A percentile compares a stretch with the other conserved stretches of the same genome.
Conservation (phyloP, 2,888 invertebrate genomes). For the Apoderus coryli region DNA sequence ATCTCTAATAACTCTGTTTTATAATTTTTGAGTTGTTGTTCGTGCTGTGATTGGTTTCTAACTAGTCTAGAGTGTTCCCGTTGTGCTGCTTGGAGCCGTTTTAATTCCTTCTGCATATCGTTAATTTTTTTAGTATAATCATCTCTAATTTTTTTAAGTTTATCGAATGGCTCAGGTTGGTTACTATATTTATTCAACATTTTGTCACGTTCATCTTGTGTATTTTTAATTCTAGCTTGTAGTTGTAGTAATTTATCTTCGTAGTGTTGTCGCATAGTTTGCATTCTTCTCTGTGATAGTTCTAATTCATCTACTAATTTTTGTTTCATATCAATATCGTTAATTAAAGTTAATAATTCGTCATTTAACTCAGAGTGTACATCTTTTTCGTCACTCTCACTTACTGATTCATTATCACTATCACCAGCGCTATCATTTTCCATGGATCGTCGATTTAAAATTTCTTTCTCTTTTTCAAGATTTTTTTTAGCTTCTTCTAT, state of each 20-base stretch:
- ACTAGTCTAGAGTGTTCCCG: slow-evolving; percentile 78
- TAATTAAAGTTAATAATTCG: slow-evolving; percentile 77
- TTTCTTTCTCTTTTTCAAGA: slow-evolving; percentile 49
- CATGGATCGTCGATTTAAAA: slow-evolving; percentile 32
- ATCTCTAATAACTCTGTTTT: slow-evolving; percentile 64
- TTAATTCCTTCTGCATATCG: slow-evolving; percentile 74
- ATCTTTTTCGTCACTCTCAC: slow-evolving; percentile 40
- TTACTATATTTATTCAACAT: slow-evolving; percentile 45
- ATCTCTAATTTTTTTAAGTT: slow-evolving; percentile 65
- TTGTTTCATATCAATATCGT: slow-evolving; percentile 90
- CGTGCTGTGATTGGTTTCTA: slow-evolving; percentile 62
- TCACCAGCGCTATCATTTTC: slow-evolving; percentile 40
- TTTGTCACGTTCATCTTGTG: slow-evolving; percentile 83
- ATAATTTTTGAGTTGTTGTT: slow-evolving; percentile 56
- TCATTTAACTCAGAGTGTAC: slow-evolving; percentile 50
- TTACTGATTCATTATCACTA: slow-evolving; percentile 40
- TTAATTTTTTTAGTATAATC: slow-evolving; percentile 79
- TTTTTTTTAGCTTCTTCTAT: slow-evolving; percentile 71
- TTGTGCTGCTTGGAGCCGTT: slow-evolving; percentile 71
- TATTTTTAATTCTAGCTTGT: slow-evolving; percentile 71
- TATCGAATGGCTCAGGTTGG: slow-evolving; percentile 47
- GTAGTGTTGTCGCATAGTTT: slow-evolving; percentile 77
- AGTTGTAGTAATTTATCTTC: slow-evolving; percentile 80
- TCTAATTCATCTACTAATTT: slow-evolving; percentile 89
- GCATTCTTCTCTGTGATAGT: slow-evolving; percentile 70